Evolutionary conservation across 2,888 invertebrate species (phyloP).

Genomic region (Zelleria hepariella): DNA sequence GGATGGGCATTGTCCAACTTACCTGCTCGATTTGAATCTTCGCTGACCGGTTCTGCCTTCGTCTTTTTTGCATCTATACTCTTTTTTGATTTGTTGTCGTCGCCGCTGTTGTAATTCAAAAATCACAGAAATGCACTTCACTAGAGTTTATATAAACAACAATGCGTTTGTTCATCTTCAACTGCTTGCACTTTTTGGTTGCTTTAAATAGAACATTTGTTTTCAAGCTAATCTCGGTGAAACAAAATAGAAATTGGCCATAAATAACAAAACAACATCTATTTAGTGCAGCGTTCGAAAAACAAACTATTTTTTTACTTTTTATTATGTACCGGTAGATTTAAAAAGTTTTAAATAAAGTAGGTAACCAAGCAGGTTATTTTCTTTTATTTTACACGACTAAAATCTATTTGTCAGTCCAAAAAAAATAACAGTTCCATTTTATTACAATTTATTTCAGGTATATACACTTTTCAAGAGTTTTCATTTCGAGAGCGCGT

Average conservation of each 20-base stretch:
- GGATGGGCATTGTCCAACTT: conserved; percentile 61
- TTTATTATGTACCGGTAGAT: too few species aligned
- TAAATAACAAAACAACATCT: too few species aligned
- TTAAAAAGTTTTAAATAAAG: background rate
- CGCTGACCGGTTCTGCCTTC: conserved; percentile 38
- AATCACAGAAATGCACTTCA: conserved; percentile 33
- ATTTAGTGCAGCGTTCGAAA: too few species aligned
- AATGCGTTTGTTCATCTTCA: too few species aligned
- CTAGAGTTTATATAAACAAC: conserved; percentile 30
- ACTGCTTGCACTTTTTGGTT: too few species aligned
- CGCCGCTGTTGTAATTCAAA: conserved; percentile 42
- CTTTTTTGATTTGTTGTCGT: conserved; percentile 9
- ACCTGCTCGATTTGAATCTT: conserved; percentile 53
- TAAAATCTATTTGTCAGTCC: too few species aligned
- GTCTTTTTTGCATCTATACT: background rate
- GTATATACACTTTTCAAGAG: conserved; percentile 2
- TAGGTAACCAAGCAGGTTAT: background rate
- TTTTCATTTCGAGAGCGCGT: background rate
- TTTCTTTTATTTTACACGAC: background rate
- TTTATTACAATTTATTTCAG: background rate
- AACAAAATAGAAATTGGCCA: too few species aligned
- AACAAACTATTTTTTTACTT: background rate
- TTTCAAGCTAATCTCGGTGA: too few species aligned
- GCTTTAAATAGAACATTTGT: too few species aligned
- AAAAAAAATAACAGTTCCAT: too few species aligned